Percentiles rank a stretch among this genome's conserved stretches.
Evolutionary conservation across 2,888 invertebrate species (phyloP).

Genomic region (Acleris laterana): DNA sequence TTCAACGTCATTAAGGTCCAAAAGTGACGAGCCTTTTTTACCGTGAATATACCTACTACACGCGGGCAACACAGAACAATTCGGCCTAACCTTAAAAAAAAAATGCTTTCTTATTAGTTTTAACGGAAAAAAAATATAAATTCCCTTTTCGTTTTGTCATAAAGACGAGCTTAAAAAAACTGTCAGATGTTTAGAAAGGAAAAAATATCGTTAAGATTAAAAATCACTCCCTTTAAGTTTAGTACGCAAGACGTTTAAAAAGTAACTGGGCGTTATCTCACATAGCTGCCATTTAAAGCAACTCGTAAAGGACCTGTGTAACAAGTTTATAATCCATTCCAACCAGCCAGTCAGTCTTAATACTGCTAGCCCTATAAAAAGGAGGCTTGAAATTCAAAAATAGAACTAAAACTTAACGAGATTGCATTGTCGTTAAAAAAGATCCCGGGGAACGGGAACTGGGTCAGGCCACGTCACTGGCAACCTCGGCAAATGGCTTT

Average conservation of each 20-base stretch:
- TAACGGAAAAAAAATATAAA: too few relatives aligned
- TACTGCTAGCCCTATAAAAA: not conserved
- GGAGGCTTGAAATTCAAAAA: constrained; percentile 18
- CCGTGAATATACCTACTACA: too few relatives aligned
- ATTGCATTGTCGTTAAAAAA: constrained; percentile 61
- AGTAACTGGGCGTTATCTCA: constrained; percentile 7
- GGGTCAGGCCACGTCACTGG: constrained; percentile 59
- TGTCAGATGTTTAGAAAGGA: too few relatives aligned
- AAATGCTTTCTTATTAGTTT: too few relatives aligned
- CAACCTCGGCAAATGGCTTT: constrained; percentile 58
- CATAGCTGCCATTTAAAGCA: not conserved
- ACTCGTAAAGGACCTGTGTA: constrained; percentile 17
- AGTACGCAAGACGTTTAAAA: not conserved
- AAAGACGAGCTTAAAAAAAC: too few relatives aligned
- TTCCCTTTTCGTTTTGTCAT: too few relatives aligned
- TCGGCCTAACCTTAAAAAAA: too few relatives aligned
- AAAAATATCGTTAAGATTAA: too few relatives aligned
- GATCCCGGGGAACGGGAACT: constrained; percentile 45
- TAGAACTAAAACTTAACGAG: constrained; percentile 51
- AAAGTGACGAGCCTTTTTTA: too few relatives aligned
- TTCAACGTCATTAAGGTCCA: too few relatives aligned
- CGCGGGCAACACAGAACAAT: too few relatives aligned
- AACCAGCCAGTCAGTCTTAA: not conserved
- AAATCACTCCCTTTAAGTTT: too few relatives aligned
- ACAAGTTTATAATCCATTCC: constrained; percentile 13